Evolutionary conservation across 2,113 vertebrate genomes (phyloP), one percentile per base, ranked within the genome.

Genomic region (Anthoscopus minutus): DNA sequence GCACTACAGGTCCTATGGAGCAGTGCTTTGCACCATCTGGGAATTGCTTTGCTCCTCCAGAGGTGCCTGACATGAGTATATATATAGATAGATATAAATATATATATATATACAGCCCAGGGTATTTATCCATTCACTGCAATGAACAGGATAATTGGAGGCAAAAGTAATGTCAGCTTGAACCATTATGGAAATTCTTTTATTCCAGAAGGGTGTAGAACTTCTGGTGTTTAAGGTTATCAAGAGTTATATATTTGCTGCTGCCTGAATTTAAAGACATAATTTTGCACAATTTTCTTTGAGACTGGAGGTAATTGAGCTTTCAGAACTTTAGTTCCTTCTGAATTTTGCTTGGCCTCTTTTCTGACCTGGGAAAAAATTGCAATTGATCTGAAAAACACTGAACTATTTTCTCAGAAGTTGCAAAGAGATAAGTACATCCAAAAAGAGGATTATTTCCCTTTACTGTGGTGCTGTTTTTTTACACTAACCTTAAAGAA

Each of bases 261-360:
- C 40, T 72, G 28, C 13, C 24, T 78, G 83, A 86, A 93, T 93
- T 96, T 97, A 92, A 31, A 89, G 64, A 48, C 73, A 69, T 62
- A 84, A 57, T 96, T 84, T 88, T 92, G 18, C 74, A 38, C 18
- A 40, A 53, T 95, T 93, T 95, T 81, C 76, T 92, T 58, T 84
- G 53, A 84, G 38, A 62, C 38, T 53, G 23, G 87, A 87, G 42
- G 58, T 42, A 86, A 94, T 94, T 89, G 51, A 89, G 50, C 20
- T 86, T 89, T 92, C n/a, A 70, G 74, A 77, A 25, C 22, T 77
- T 84, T 22, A 35, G 50, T 73, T 79, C 28, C 31, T 80, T 86
- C 31, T 87, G 57, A 47, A n/a, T 88, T 58, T 65, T 78, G 13
- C 81, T 95, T 90, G 17, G 78, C 81, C 24, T 91, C 6, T 94